Evolutionary conservation across 1,140 invertebrate genomes (phyloP).

Genomic region (Drosophila erecta): DNA sequence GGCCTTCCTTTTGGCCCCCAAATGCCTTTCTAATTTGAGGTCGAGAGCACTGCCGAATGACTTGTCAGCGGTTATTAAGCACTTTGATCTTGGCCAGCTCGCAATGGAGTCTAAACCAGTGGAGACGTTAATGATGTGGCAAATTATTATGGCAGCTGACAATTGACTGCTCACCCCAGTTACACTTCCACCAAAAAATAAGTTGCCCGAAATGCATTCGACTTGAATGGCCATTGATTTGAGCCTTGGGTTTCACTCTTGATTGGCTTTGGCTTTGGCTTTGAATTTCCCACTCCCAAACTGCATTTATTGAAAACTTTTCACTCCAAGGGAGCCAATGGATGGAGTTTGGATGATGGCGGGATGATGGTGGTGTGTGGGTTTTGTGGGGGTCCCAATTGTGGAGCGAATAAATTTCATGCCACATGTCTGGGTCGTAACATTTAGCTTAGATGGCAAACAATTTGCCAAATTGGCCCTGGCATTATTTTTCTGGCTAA

Average conservation of each 20-base stretch:
- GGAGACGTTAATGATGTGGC: constrained; percentile 81
- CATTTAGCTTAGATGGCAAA: constrained; percentile 63
- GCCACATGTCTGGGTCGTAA: constrained; percentile 66
- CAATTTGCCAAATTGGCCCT: constrained; percentile 73
- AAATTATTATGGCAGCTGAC: constrained; percentile 79
- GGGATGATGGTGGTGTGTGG: background rate
- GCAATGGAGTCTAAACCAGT: constrained; percentile 36
- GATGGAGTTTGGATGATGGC: background rate
- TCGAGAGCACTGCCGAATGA: constrained; percentile 10
- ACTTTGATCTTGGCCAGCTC: constrained; percentile 61
- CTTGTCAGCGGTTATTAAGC: constrained; percentile 45
- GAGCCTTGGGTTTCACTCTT: constrained; percentile 39
- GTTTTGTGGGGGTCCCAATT: constrained; percentile 23
- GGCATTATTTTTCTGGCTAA: constrained; percentile 51
- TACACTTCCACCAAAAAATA: background rate
- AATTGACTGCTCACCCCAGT: constrained; percentile 40
- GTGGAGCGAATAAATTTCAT: constrained; percentile 56
- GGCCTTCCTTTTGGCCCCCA: constrained; percentile 9
- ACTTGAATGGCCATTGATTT: constrained; percentile 73
- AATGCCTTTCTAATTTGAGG: constrained; percentile 22
- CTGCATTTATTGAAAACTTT: constrained; percentile 55
- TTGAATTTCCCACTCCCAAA: constrained; percentile 4
- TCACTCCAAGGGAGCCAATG: background rate
- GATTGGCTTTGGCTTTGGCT: constrained; percentile 52
- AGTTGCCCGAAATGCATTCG: constrained; percentile 72